A percentile compares a stretch with the other conserved stretches of the same genome.
Evolutionary conservation across 92 coral and sea anemone genomes (phyloP).

Genomic region (Micromussa lordhowensis): DNA sequence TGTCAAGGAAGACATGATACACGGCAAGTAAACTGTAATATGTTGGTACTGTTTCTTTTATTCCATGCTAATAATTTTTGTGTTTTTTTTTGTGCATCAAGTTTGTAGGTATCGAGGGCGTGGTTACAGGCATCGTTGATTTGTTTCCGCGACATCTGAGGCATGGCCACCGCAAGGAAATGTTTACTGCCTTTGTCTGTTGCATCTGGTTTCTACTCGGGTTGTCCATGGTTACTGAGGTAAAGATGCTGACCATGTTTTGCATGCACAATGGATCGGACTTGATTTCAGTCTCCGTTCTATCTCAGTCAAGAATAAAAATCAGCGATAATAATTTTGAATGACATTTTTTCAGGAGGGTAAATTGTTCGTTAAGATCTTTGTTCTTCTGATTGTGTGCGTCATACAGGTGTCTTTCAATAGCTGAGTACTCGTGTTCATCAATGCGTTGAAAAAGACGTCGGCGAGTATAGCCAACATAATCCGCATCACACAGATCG

Average conservation of each 20-base stretch:
- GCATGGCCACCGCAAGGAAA: constrained; percentile 84
- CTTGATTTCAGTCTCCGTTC: neutral
- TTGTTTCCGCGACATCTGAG: constrained; percentile 74
- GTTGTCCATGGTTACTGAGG: constrained; percentile 83
- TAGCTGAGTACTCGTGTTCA: too few relatives aligned
- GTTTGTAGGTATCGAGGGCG: constrained; percentile 89
- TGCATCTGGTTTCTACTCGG: constrained; percentile 77
- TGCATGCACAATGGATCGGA: neutral
- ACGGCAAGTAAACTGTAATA: neutral
- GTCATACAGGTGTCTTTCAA: too few relatives aligned
- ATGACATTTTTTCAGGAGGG: too few relatives aligned
- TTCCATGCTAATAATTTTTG: neutral
- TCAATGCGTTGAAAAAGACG: too few relatives aligned
- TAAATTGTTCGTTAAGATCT: too few relatives aligned
- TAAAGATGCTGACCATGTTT: neutral
- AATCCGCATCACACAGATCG: too few relatives aligned
- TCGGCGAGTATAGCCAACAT: too few relatives aligned
- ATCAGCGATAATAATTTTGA: too few relatives aligned
- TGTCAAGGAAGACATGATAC: neutral
- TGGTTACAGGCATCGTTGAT: constrained; percentile 82
- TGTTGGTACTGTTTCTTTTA: neutral
- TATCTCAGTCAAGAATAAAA: too few relatives aligned
- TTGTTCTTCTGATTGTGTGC: too few relatives aligned
- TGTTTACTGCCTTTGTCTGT: constrained; percentile 71
- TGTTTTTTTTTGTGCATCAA: neutral